Percentiles rank a stretch among this genome's conserved stretches.
Evolutionary conservation across 2,797 vertebrate species (phyloP).

Genomic region (Pseudochirops corinnae): DNA sequence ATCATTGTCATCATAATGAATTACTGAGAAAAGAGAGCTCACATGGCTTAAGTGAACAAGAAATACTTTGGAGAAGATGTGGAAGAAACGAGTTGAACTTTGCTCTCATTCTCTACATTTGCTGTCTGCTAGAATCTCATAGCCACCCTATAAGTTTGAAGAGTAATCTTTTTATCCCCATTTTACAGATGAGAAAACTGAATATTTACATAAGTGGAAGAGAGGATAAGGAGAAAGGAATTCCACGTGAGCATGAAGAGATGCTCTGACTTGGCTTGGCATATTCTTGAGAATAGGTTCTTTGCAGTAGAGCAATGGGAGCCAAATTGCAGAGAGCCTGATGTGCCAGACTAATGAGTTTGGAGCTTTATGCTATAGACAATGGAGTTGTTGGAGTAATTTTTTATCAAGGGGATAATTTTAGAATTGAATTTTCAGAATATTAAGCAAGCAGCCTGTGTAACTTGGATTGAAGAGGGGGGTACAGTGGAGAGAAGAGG

Average conservation of each 20-base stretch:
- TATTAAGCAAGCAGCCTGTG: not conserved
- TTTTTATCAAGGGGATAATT: not conserved
- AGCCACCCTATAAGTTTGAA: not conserved
- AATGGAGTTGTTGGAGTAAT: not conserved
- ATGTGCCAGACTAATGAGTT: not conserved
- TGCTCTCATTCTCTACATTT: not conserved
- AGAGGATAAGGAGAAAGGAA: not conserved
- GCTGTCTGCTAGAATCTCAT: not conserved
- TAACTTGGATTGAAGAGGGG: not conserved
- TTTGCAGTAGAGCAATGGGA: not conserved
- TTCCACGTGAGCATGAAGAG: not conserved
- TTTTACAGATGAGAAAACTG: not conserved
- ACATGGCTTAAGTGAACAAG: not conserved
- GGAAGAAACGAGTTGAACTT: not conserved
- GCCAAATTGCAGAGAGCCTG: not conserved
- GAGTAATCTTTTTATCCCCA: not conserved
- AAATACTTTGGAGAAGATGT: not conserved
- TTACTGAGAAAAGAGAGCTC: not conserved
- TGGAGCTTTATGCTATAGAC: not conserved
- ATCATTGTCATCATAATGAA: not conserved
- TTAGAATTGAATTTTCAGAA: not conserved
- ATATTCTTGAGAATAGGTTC: not conserved
- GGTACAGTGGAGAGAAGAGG: not conserved
- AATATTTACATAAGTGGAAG: not conserved
- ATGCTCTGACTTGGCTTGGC: not conserved